phyloP scores from a whole-genome alignment of 1,140 invertebrate genomes.

The Maconellicoccus hirsutus region DNA sequence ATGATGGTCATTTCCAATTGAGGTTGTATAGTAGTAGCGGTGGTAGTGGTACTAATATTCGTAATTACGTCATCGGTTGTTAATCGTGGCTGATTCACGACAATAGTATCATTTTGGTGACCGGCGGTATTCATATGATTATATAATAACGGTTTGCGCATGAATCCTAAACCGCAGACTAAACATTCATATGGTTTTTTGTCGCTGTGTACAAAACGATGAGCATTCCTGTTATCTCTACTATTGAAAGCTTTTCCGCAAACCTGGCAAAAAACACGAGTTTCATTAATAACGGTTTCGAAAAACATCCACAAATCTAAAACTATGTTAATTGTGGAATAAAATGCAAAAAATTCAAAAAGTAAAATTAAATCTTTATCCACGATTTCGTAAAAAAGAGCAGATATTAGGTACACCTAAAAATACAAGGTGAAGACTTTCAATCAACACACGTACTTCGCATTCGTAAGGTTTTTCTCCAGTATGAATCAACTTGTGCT shows the following conservation, averaged over 20 bases:
- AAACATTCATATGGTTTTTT: constrained; percentile 76
- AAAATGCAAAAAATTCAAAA: too few relatives aligned
- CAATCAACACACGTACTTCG: constrained; percentile 40
- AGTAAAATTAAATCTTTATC: too few relatives aligned
- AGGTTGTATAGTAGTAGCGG: constrained; percentile 35
- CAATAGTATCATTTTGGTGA: constrained; percentile 62
- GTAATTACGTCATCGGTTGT: constrained; percentile 39
- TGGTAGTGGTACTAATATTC: constrained; percentile 36
- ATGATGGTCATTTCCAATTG: constrained; percentile 37
- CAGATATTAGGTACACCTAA: too few relatives aligned
- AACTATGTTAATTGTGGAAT: too few relatives aligned
- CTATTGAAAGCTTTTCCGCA: constrained; percentile 77
- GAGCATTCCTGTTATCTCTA: constrained; percentile 70
- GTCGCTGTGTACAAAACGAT: constrained; percentile 70
- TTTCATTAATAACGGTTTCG: too few relatives aligned
- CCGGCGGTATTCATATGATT: constrained; percentile 61
- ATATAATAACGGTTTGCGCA: constrained; percentile 67
- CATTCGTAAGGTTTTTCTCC: constrained; percentile 67
- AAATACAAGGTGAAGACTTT: neutral
- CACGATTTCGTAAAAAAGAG: too few relatives aligned
- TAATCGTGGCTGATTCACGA: constrained; percentile 62
- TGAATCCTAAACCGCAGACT: constrained; percentile 66
- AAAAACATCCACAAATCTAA: too few relatives aligned
- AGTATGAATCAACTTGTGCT: constrained; percentile 65
- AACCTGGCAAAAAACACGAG: constrained; percentile 45